Base-by-base conservation (phyloP, 2,113 vertebrate genomes). In the Clinocottus analis region DNA sequence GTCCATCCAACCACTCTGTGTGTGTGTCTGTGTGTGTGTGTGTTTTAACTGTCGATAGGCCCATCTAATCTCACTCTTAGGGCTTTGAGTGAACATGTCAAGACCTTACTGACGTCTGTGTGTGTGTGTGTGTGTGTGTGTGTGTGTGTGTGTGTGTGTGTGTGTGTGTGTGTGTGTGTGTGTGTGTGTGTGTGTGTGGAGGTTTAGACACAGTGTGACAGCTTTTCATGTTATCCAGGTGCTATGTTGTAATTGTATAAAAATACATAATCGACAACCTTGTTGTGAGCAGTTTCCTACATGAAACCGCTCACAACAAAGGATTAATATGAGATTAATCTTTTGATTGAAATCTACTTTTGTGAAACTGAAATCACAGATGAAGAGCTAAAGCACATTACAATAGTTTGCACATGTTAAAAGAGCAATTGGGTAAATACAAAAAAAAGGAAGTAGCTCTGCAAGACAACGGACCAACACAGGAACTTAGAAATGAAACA, bases 61-160 rank as follows among this genome's bases (percentile, higher is more conserved):
- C 37, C 43, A 37, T 62, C 49, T 87, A 87, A 88, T 85, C 73
- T 80, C 37, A n/a, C 82, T 79, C 69, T 91, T 77, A 73, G 76
- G 55, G 45, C 77, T 80, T 43, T 69, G 72, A 91, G 80, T 82
- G 77, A 83, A 77, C 72, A 14, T 79, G 84, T 91, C 87, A 86
- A 83, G 82, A 85, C 78, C 53, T 53, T 67, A 14, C 64, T 78
- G 47, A 16, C 17, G 67, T 89, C 73, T 80, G 5, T 82, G 41
- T 84, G 0, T 62, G 3, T 79, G 11, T 71, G 55, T 79, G 80
- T 81, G 82, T 89, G 75, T 79, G 5, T 80, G 41, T 84, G 1
- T 62, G 37, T 62, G 65, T 58, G n/a, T 66, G 67, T 77, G 73
- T 80, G 60, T 85, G 63, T 64, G 8, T 13, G 64, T n/a, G n/a